Base-by-base conservation (phyloP, 1,140 invertebrate genomes). In the Homalodisca vitripennis region DNA sequence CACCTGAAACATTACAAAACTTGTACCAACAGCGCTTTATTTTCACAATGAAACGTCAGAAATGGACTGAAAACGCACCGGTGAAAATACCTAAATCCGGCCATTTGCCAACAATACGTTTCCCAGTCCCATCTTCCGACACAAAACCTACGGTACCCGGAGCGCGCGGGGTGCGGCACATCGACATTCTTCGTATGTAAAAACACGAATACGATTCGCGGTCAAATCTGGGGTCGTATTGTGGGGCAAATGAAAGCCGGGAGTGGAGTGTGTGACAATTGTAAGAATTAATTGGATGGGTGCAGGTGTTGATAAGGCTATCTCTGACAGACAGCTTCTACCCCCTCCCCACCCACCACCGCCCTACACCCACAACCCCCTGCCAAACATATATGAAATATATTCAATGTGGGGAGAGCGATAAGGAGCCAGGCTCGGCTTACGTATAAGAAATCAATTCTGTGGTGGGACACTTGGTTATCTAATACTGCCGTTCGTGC, bases 341-440 rank as follows among this genome's bases (percentile, higher is more conserved):
- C 34, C 34, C 34, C 34, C 34, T 17, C 17, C 48, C 12, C 55
- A 26, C 55, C 26, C 55, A 13, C 55, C n/a, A 22, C n/a, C 22
- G 14, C 24, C 6, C 14, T 60, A 12, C 29, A 12, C 48, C 55
- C 12, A 6, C 34, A 41, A 41, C 6, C 6, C 34, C 22, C 2
- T 60, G 55, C 55, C 55, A 30, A 60, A 60, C 55, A 60, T 60
- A 30, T 60, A 60, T 60, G 55, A 60, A 60, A 60, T 60, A 60
- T 60, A 60, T 60, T 26, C 55, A 60, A 30, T 24, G 27, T 60
- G 55, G 55, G 55, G 14, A 13, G 22, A 2, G 55, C 26, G 55
- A 60, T 60, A 60, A 60, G 55, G 55, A 6, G 34, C 17, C n/a
- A 51, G 22, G 48, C 48, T 22, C 55, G 55, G 55, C 24, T 60